Evolutionary conservation across 2,888 invertebrate genomes (phyloP), one percentile per base, ranked within the genome.

Genomic region (Lasioglossum morio): DNA sequence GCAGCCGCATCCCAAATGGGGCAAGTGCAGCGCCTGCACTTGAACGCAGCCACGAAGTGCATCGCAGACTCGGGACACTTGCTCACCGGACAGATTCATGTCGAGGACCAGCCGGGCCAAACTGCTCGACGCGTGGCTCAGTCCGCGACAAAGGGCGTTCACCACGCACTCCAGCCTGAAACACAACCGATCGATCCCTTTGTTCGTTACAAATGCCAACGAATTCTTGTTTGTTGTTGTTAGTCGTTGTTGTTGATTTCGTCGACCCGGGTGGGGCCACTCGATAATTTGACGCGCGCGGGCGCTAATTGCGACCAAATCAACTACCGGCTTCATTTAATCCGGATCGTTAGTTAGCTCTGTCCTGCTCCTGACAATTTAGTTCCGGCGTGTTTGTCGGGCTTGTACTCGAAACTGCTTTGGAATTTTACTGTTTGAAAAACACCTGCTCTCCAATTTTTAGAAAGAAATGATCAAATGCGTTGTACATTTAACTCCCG

Each of bases 1-100:
- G 77, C 96, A 95, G 84, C 96, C 96, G 88, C 96, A 96, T 81
- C 96, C 95, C 81, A 96, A 94, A 94, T 96, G 96, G 16, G 96
- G 96, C 88, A 96, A 94, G 86, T 96, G 96, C 81, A 96, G 92
- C 63, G 96, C 95, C 82, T 96, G 95, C 69, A 96, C 95, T 90
- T 95, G 95, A 73, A 96, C 94, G 91, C 96, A 96, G 87, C 95
- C 95, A 87, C 96, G 95, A 48, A 96, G 94, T 16, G 95, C 95
- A 7, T 94, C 93, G 91, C 96, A 96, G 82, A 96, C 94, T 88
- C 96, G 96, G 70, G 96, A 95, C 85, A 96, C 95, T 94, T 96
- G 96, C 69, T 95, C 95, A 48, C 96, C 95, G 80, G 96, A 95
- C 83, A 96, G 94, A 91, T 96, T 96, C 92, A 96, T 95, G 94